Percentiles rank a stretch among this genome's conserved stretches.
phyloP scores from a whole-genome alignment of 2,113 vertebrate species.

The Aphelocoma coerulescens region DNA sequence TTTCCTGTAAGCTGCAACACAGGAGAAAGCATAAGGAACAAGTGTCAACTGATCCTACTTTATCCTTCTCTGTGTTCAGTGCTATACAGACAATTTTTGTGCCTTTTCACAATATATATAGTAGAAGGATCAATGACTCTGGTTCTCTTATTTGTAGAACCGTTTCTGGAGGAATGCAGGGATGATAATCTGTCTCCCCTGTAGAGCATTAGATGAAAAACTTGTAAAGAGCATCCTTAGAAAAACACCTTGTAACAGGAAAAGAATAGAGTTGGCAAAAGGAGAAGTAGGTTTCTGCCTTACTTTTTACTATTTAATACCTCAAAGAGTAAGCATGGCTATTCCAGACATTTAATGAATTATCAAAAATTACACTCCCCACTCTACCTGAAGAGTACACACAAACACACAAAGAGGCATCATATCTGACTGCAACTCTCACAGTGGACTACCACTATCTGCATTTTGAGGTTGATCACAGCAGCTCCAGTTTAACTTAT shows the following conservation, averaged over 20 bases:
- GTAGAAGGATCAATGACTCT: background rate
- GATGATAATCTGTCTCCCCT: background rate
- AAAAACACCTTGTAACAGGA: background rate
- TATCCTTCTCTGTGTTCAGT: background rate
- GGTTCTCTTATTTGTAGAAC: background rate
- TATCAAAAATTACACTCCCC: background rate
- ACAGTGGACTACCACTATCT: background rate
- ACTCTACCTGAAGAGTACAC: background rate
- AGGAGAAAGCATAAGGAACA: background rate
- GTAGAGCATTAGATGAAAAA: background rate
- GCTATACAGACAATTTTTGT: background rate
- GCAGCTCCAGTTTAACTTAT: background rate
- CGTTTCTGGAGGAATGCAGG: background rate
- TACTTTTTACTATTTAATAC: background rate
- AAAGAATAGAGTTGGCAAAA: background rate
- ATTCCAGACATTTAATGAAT: background rate
- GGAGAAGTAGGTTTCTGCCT: background rate
- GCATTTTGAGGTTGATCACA: background rate
- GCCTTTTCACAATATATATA: background rate
- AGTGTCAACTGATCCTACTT: background rate
- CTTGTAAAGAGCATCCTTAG: background rate
- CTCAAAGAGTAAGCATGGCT: background rate
- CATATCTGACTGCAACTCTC: fast-evolving
- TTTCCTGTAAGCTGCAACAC: background rate
- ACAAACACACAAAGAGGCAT: background rate